Conservation (phyloP, 2,113 vertebrate genomes). For the Rhinopomastus cyanomelas region DNA sequence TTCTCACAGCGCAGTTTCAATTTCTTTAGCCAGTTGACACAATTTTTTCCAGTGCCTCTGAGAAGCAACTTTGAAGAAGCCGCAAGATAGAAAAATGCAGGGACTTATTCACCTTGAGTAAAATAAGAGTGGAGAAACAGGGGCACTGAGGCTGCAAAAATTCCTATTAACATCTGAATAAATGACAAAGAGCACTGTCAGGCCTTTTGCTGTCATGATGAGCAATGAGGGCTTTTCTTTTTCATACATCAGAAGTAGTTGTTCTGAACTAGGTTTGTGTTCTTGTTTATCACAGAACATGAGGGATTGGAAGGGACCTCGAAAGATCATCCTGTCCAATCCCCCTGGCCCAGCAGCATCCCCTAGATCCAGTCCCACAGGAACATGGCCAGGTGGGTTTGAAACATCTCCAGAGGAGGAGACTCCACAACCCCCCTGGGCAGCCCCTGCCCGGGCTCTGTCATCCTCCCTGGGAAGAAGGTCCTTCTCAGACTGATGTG, state of each 20-base stretch:
- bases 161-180: neutral
- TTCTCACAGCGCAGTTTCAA: neutral
- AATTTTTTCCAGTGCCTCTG: neutral
- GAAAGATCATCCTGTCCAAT: too few relatives aligned
- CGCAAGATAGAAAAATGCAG: neutral
- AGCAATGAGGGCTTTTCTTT: neutral
- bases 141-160: neutral
- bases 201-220: neutral
- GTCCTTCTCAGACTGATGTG: too few relatives aligned
- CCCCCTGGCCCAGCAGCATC: too few relatives aligned
- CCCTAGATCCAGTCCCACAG: too few relatives aligned
- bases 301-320: too few relatives aligned
- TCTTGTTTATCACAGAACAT: neutral
- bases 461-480: too few relatives aligned
- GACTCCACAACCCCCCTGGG: too few relatives aligned
- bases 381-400: too few relatives aligned
- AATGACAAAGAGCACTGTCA: neutral
- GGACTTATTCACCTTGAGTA: neutral
- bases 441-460: too few relatives aligned
- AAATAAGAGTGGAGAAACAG: neutral
- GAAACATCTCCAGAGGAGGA: too few relatives aligned
- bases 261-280: neutral
- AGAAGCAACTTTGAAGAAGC: neutral
- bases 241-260: neutral
- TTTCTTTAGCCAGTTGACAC: neutral